Conservation (phyloP, 2,888 invertebrate genomes). For the Dione juno region DNA sequence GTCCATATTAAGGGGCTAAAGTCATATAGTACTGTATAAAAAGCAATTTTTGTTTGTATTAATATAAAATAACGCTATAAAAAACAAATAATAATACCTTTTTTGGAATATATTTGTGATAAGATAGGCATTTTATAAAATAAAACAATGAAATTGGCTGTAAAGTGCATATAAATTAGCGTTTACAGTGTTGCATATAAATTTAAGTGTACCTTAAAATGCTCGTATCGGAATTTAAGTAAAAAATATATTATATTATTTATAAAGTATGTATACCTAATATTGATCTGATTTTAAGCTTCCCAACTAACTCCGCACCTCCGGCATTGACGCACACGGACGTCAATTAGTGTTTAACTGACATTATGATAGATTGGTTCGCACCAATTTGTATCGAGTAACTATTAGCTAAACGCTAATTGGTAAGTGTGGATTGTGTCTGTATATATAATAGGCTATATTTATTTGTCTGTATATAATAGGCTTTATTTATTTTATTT, state of each 20-base stretch:
- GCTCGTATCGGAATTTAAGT: background rate
- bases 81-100: background rate
- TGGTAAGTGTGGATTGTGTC: background rate
- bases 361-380: background rate
- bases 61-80: no score
- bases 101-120: background rate
- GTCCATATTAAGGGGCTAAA: slow-evolving; percentile 15
- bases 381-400: background rate
- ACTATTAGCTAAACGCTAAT: background rate
- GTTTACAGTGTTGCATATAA: background rate
- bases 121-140: background rate
- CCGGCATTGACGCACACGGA: background rate
- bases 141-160: background rate
- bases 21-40: slow-evolving; percentile 8
- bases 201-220: no score
- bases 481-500: background rate
- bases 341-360: background rate
- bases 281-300: background rate
- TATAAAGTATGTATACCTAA: background rate
- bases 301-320: no score
- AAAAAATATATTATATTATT: background rate
- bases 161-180: background rate
- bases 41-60: slow-evolving; percentile 17
- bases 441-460: background rate
- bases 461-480: no score